Evolutionary conservation across 23 tunicate species (phyloP).

Genomic region (Styela clava): DNA sequence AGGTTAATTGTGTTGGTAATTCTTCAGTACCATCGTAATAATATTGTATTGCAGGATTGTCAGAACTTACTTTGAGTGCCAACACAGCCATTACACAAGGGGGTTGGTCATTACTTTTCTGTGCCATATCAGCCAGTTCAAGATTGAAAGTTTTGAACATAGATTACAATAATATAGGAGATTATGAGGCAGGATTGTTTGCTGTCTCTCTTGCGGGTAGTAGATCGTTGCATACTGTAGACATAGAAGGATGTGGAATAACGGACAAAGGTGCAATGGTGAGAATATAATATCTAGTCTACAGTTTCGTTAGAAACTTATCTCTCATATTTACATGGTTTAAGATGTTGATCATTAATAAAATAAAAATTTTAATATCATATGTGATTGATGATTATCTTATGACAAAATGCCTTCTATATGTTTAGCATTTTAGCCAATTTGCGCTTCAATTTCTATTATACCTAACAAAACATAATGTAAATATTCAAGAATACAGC

Average conservation of each 20-base stretch:
- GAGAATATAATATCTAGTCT: background rate
- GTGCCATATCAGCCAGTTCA: conserved; percentile 62
- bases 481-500: too few species aligned
- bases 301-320: too few species aligned
- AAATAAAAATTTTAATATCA: too few species aligned
- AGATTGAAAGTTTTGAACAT: conserved; percentile 28
- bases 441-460: too few species aligned
- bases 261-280: conserved; percentile 43
- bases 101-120: conserved; percentile 59
- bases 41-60: conserved; percentile 21
- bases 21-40: too few species aligned
- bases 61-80: conserved; percentile 46
- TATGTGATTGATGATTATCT: too few species aligned
- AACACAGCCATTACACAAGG: conserved; percentile 30
- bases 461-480: too few species aligned
- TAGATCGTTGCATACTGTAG: conserved; percentile 30
- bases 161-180: conserved; percentile 64
- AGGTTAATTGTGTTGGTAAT: too few species aligned
- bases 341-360: too few species aligned
- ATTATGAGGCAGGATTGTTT: conserved; percentile 40
- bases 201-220: conserved; percentile 46
- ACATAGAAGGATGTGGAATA: conserved; percentile 52
- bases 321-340: too few species aligned
- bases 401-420: too few species aligned
- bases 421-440: too few species aligned